Evolutionary conservation across 2,113 vertebrate species (phyloP).

Genomic region (Campylomormyrus tamandua): DNA sequence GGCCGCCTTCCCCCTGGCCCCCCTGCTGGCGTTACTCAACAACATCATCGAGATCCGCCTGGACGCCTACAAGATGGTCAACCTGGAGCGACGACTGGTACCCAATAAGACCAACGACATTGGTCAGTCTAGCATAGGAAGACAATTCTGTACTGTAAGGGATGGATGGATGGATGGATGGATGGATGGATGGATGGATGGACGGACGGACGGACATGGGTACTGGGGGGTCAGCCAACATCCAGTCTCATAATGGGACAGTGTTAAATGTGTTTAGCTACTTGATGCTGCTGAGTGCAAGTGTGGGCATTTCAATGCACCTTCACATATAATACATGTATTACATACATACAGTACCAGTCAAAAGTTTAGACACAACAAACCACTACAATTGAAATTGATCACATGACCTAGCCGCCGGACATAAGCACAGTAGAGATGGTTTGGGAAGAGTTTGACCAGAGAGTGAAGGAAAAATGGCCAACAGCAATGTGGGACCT

Average conservation of each 20-base stretch:
- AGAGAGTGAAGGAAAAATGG: not conserved
- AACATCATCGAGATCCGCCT: constrained; percentile 83
- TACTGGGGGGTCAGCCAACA: not conserved
- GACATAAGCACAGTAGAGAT: not conserved
- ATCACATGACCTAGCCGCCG: not conserved
- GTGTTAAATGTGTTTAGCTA: not conserved
- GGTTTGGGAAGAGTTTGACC: not conserved
- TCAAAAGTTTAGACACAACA: not conserved
- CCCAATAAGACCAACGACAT: constrained; percentile 85
- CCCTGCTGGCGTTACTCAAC: constrained; percentile 75
- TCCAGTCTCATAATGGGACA: not conserved
- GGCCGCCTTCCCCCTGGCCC: constrained; percentile 86
- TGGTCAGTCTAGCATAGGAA: constrained; percentile 57
- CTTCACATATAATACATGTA: not conserved
- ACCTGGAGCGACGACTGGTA: constrained; percentile 68
- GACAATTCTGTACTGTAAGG: not conserved
- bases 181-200: not conserved
- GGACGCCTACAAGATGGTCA: constrained; percentile 85
- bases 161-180: not conserved
- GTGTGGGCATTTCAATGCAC: not conserved
- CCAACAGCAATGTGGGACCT: not conserved
- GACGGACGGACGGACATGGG: not conserved
- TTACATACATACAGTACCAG: not conserved
- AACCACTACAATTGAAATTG: not conserved
- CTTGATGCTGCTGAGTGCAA: not conserved